Conservation (phyloP, 1,140 invertebrate genomes). For the Trachymyrmex cornetzi region DNA sequence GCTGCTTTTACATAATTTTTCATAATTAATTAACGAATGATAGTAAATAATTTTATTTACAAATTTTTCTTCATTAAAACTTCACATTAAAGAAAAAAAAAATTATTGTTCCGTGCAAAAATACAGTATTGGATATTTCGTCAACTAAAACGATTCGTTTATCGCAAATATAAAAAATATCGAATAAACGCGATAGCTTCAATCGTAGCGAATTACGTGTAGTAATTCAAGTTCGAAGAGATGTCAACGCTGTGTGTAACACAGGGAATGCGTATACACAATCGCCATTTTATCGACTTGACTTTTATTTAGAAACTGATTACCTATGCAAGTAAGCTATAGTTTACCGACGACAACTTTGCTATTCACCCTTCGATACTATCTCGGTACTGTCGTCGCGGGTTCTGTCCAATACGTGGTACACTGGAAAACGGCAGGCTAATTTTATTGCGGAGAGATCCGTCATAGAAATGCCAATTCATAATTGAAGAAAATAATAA, state of each 20-base stretch:
- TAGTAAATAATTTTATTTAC: neutral
- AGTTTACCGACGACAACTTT: conserved; percentile 61
- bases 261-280: conserved; percentile 12
- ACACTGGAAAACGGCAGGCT: conserved; percentile 14
- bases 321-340: conserved; percentile 66
- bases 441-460: conserved; percentile 53
- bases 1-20: conserved; percentile 1
- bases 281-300: conserved; percentile 51
- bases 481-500: conserved; percentile 73
- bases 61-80: neutral
- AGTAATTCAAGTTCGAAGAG: conserved; percentile 36
- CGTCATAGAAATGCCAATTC: conserved; percentile 44
- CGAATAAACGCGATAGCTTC: neutral
- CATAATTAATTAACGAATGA: neutral
- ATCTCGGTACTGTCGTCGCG: conserved; percentile 45
- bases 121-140: neutral
- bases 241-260: conserved; percentile 43
- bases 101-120: neutral
- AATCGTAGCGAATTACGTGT: neutral
- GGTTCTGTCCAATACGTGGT: conserved; percentile 1
- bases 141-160: neutral
- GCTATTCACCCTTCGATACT: conserved; percentile 54
- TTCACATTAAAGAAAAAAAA: neutral
- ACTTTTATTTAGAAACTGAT: conserved; percentile 67
- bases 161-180: neutral